Percentiles rank a stretch among this genome's conserved stretches.
phyloP scores from a whole-genome alignment of 2,113 vertebrate species.

The Motacilla tschutschensis region DNA sequence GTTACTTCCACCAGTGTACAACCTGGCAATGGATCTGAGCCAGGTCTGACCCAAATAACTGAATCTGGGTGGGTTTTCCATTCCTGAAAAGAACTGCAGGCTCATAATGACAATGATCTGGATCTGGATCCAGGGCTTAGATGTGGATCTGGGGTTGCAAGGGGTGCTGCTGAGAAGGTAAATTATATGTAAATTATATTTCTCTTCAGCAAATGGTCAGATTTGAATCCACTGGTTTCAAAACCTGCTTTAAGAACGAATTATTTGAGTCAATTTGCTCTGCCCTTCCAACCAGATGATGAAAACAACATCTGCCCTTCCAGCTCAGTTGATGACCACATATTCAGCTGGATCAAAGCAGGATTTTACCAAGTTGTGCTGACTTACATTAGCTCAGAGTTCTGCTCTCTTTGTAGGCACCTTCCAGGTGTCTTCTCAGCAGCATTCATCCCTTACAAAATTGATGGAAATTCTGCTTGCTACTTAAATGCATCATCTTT shows the following conservation, averaged over 20 bases:
- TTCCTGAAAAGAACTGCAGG: background rate
- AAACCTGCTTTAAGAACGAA: background rate
- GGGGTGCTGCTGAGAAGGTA: background rate
- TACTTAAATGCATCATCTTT: background rate
- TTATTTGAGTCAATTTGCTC: background rate
- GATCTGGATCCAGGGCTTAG: background rate
- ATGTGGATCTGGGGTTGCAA: background rate
- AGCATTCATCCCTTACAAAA: background rate
- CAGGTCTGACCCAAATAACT: background rate
- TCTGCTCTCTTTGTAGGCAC: background rate
- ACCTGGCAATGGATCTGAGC: background rate
- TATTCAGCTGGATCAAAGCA: background rate
- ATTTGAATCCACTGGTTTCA: background rate
- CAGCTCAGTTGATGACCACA: background rate
- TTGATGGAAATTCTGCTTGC: background rate
- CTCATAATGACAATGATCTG: background rate
- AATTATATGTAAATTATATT: background rate
- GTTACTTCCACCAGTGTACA: background rate
- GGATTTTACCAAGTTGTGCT: background rate
- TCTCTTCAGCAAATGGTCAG: background rate
- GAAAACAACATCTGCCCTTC: background rate
- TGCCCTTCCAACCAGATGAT: background rate
- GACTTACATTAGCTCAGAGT: background rate
- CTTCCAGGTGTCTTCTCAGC: background rate
- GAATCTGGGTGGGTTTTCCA: background rate